A percentile compares a stretch with the other conserved stretches of the same genome.
Conservation (phyloP, 2,888 invertebrate genomes). For the Diarsia rubi region DNA sequence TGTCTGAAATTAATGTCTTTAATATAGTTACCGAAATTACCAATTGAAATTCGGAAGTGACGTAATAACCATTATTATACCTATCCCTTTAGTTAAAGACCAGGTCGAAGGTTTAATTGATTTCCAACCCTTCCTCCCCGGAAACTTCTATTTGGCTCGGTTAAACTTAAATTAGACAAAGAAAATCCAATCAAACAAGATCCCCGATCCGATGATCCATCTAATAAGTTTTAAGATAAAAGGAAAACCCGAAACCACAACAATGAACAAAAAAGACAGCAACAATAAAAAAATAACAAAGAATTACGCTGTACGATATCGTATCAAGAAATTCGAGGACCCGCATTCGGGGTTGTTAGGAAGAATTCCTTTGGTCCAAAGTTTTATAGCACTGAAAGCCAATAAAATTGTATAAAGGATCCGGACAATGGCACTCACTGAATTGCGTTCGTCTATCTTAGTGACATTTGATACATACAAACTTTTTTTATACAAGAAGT, state of each 20-base stretch:
- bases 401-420: conserved; percentile 76
- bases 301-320: conserved; percentile 68
- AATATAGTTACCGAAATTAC: conserved; percentile 2
- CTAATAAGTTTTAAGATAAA: conserved; percentile 64
- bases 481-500: conserved; percentile 49
- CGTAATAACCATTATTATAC: conserved; percentile 30
- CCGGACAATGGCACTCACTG: conserved; percentile 71
- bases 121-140: conserved; percentile 35
- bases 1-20: conserved; percentile 9
- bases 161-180: conserved; percentile 55
- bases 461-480: conserved; percentile 68
- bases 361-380: conserved; percentile 74
- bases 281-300: conserved; percentile 72
- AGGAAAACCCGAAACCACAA: conserved; percentile 53
- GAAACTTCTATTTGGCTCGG: conserved; percentile 39
- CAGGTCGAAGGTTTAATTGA: conserved; percentile 43
- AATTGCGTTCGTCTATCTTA: conserved; percentile 68
- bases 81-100: conserved; percentile 10
- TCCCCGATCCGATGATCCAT: conserved; percentile 45
- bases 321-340: conserved; percentile 73
- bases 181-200: conserved; percentile 53
- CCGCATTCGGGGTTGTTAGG: conserved; percentile 69
- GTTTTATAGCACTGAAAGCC: conserved; percentile 73
- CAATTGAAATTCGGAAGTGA: conserved; percentile 28
- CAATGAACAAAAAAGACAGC: conserved; percentile 57